These are phyloP conservation scores for Microtus oregoni DNA, from an alignment of 2,113 vertebrate genomes.

Conservation along the genomic window DNA sequence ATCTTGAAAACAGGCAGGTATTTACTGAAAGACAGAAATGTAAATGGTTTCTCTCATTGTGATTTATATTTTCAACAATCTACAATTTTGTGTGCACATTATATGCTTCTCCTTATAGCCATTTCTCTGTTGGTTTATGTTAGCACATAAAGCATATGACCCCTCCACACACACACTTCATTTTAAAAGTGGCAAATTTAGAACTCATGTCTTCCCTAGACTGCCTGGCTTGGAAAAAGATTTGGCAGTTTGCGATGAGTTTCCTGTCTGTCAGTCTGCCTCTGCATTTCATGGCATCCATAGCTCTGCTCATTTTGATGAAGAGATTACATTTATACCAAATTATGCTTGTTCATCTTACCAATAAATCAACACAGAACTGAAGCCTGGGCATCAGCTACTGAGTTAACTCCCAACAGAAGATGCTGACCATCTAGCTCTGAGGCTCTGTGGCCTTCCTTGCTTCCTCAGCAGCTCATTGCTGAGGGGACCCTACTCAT, in stretches of 20 bases:
- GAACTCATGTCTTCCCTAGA: not conserved
- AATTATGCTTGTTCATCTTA: not conserved
- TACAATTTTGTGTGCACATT: not conserved
- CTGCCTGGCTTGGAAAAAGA: not conserved
- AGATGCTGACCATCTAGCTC: not conserved
- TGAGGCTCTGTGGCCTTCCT: fast-evolving
- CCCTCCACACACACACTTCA: fast-evolving
- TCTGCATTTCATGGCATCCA: not conserved
- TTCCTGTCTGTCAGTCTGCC: not conserved
- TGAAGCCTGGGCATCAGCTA: not conserved
- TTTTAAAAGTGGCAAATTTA: not conserved
- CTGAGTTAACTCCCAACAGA: not conserved
- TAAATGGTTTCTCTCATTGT: not conserved
- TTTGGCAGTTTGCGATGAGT: not conserved
- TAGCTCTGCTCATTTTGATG: not conserved
- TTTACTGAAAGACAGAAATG: constrained; percentile 37
- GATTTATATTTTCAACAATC: constrained; percentile 44
- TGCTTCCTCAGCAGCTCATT: not conserved
- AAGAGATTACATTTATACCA: not conserved
- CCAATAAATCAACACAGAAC: not conserved
- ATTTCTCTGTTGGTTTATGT: not conserved
- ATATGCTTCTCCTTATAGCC: not conserved
- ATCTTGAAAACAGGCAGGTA: not conserved
- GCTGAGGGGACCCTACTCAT: not conserved
- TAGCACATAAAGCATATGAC: not conserved